phyloP scores from a whole-genome alignment of 92 coral and sea anemone genomes.

The Siderastrea siderea region DNA sequence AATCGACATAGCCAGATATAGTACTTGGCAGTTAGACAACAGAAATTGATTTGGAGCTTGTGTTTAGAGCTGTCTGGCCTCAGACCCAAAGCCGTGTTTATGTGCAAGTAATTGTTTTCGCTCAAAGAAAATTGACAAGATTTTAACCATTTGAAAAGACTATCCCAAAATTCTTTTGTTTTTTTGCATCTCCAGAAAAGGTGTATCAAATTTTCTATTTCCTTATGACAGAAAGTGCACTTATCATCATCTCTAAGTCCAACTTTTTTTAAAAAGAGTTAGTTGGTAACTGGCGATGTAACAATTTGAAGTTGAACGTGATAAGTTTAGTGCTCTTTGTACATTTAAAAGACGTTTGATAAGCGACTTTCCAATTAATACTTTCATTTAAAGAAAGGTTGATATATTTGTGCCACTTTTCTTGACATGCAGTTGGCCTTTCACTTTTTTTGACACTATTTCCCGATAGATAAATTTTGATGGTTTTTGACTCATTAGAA shows the following conservation, averaged over 20 bases:
- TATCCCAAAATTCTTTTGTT: neutral
- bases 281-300: constrained; percentile 16
- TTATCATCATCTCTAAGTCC: constrained; percentile 4
- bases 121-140: neutral
- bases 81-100: neutral
- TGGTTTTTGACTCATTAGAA: neutral
- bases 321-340: constrained; percentile 7
- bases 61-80: constrained; percentile 5
- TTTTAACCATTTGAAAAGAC: neutral
- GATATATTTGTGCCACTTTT: constrained; percentile 9
- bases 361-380: constrained; percentile 17
- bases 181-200: constrained; percentile 1
- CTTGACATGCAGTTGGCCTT: constrained; percentile 4
- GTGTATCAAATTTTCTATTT: constrained; percentile 11
- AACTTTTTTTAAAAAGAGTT: neutral
- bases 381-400: neutral
- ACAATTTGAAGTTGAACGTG: constrained; percentile 1
- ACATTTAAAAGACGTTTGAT: neutral
- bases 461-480: neutral
- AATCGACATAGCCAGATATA: neutral
- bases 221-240: neutral
- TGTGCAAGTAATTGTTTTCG: neutral
- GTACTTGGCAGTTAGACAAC: neutral
- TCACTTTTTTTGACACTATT: constrained; percentile 20
- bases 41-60: constrained; percentile 17